Conservation (phyloP, 1,140 invertebrate genomes). For the Magallana angulata region DNA sequence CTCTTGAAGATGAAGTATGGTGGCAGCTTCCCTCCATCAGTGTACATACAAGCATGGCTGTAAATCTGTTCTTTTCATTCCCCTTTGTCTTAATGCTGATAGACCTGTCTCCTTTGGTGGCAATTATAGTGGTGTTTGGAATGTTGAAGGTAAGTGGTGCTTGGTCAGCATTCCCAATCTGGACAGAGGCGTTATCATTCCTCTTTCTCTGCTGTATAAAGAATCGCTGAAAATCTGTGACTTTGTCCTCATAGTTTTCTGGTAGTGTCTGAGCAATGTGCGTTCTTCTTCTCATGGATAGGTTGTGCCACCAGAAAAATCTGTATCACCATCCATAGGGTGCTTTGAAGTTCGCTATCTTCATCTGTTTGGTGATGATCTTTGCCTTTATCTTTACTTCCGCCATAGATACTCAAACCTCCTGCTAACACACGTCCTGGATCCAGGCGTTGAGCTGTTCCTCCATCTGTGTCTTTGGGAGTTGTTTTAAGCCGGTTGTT, state of each 20-base stretch:
- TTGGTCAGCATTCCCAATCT: conserved; percentile 44
- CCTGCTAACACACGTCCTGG: no score
- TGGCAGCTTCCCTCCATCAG: conserved; percentile 68
- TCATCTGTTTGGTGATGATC: no score
- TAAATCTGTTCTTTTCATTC: conserved; percentile 70
- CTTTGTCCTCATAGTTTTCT: conserved; percentile 30
- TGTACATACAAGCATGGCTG: conserved; percentile 65
- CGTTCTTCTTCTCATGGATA: neutral
- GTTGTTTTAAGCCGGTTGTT: neutral
- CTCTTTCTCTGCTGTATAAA: conserved; percentile 14
- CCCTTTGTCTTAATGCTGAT: conserved; percentile 65
- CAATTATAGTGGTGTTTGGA: neutral
- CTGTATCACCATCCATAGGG: no score
- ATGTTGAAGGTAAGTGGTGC: conserved; percentile 42
- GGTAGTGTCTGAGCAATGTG: conserved; percentile 22
- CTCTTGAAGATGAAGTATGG: conserved; percentile 72
- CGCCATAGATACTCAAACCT: no score
- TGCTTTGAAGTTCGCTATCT: no score
- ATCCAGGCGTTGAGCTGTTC: no score
- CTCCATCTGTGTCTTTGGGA: neutral
- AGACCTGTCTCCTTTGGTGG: neutral
- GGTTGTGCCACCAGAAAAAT: no score
- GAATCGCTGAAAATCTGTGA: conserved; percentile 38
- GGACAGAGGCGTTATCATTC: neutral
- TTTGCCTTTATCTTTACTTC: no score